Base-by-base conservation (phyloP, 2,888 invertebrate genomes). In the Hypomecis punctinalis region DNA sequence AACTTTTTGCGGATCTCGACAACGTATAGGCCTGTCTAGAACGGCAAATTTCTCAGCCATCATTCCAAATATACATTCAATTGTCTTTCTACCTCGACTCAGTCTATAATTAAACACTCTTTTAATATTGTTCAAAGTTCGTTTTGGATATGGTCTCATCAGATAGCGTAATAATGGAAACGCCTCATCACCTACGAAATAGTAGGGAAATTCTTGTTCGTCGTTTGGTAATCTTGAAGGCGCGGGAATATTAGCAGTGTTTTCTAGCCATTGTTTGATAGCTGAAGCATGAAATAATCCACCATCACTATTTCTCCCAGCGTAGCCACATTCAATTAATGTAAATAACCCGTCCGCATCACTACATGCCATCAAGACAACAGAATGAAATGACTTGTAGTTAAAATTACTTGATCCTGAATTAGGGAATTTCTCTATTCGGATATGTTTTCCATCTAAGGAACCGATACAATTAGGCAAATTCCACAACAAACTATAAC, bases 401-500 rank as follows among this genome's bases (percentile, higher is more conserved):
- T 23, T 23, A 23, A 23, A 23, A 23, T 23, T 23, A 23, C 23
- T 23, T 23, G 23, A 23, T 37, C 36, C 37, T 51, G 37, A 51
- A 51, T 47, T 47, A 47, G 47, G 47, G 47, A 55, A 46, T 66
- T 48, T 47, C 47, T 47, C 33, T 47, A 47, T 47, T 33, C 47
- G 47, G 47, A 69, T 46, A 43, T 67, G 70, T 60, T 71, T 68
- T 13, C 68, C 68, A 58, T 71, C 67, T 52, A 63, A 42, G 40
- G 63, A 63, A 56, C 71, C 63, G 36, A 63, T 52, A 63, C 67
- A 67, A 47, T 67, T 61, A 9, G 69, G 69, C 58, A 73, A 70
- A 48, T 73, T 59, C 65, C 73, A 73, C 60, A 37, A 45, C 35
- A 53, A 13, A 54, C 48, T 48, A 37, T 54, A 74, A 33, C 46